phyloP scores from a whole-genome alignment of 37 sponge, comb jelly and placozoan species.

The Hormiphora californensis region DNA sequence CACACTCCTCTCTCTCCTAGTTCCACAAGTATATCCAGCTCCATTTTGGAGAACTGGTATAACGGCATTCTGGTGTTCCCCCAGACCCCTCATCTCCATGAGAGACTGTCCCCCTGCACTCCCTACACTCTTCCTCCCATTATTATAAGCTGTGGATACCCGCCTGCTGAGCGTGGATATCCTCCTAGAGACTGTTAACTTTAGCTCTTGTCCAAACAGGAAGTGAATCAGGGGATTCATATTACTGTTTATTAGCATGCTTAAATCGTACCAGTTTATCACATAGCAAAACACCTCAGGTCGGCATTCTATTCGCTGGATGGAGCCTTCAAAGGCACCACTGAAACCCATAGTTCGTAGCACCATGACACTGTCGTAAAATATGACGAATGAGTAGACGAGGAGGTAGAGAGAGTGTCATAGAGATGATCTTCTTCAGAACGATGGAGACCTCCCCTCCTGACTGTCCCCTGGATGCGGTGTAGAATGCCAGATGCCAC shows the following conservation, averaged over 20 bases:
- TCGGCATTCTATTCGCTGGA: not conserved
- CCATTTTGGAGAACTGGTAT: no score
- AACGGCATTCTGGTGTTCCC: no score
- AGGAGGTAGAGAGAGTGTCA: not conserved
- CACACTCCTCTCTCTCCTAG: no score
- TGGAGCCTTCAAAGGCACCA: not conserved
- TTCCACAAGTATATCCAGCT: no score
- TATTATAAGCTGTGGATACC: not conserved
- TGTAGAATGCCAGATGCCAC: not conserved
- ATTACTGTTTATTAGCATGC: conserved; percentile 9
- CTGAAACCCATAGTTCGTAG: not conserved
- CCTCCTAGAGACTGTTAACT: not conserved
- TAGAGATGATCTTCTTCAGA: conserved; percentile 1
- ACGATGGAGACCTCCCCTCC: not conserved
- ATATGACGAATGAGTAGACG: not conserved
- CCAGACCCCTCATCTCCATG: no score
- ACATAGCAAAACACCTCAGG: not conserved
- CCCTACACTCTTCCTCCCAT: no score
- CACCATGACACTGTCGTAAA: not conserved
- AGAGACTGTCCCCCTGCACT: no score
- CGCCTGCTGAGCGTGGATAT: not conserved
- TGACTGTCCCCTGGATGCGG: not conserved
- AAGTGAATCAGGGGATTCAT: not conserved
- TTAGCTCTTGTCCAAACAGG: not conserved
- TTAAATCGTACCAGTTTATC: conserved; percentile 1